Evolutionary conservation across 92 coral and sea anemone genomes (phyloP).

Genomic region (Epizoanthus scotinus): DNA sequence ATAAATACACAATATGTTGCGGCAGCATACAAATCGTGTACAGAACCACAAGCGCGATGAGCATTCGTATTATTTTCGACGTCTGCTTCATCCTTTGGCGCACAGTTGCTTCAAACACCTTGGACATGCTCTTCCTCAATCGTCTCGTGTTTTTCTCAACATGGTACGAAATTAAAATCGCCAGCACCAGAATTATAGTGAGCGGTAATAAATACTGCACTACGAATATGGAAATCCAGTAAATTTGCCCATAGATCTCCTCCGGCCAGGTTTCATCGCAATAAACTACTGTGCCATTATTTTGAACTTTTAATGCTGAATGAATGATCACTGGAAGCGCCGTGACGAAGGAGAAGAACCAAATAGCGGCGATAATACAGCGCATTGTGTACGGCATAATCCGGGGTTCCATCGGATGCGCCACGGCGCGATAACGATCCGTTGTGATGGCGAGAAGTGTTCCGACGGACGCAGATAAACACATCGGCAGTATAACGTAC

Average conservation of each 20-base stretch:
- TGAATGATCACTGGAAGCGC: slow-evolving; percentile 69
- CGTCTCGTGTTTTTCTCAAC: slow-evolving; percentile 62
- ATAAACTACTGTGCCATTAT: slow-evolving; percentile 73
- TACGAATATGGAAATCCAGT: slow-evolving; percentile 93
- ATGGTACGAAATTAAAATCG: slow-evolving; percentile 67
- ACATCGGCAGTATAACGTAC: slow-evolving; percentile 77
- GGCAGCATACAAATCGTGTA: slow-evolving; percentile 97
- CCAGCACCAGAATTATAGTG: slow-evolving; percentile 67
- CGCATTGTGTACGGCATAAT: slow-evolving; percentile 67
- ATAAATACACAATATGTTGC: slow-evolving; percentile 85
- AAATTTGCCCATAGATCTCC: slow-evolving; percentile 49
- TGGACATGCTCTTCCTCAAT: slow-evolving; percentile 63
- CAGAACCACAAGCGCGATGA: slow-evolving; percentile 81
- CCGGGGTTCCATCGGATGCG: slow-evolving; percentile 86
- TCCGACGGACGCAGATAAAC: slow-evolving; percentile 80
- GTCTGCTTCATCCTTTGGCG: slow-evolving; percentile 85
- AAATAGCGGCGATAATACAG: slow-evolving; percentile 67
- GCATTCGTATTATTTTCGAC: slow-evolving; percentile 93
- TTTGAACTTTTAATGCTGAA: slow-evolving; percentile 20
- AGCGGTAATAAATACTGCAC: slow-evolving; percentile 88
- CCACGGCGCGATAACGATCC: slow-evolving; percentile 92
- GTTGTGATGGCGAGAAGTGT: slow-evolving; percentile 90
- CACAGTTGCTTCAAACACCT: slow-evolving; percentile 74
- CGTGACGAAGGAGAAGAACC: slow-evolving; percentile 69
- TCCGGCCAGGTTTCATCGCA: slow-evolving; percentile 91